A percentile compares a stretch with the other conserved stretches of the same genome.
phyloP scores from a whole-genome alignment of 2,113 vertebrate species.

The Notarius quadriscutis region DNA sequence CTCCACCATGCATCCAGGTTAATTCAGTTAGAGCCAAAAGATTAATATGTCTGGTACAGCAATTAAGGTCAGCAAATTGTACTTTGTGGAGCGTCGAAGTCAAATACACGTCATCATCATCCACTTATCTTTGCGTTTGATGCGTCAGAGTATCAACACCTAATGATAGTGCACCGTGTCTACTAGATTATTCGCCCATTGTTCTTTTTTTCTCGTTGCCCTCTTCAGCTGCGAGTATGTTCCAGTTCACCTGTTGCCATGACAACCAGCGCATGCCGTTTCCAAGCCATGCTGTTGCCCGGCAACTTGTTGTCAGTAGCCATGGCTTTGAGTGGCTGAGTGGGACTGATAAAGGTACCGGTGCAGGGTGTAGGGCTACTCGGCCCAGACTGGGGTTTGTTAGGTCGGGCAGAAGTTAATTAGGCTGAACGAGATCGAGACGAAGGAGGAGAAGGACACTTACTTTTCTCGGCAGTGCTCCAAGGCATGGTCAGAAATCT shows the following conservation, averaged over 20 bases:
- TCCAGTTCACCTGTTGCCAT: conserved; percentile 48
- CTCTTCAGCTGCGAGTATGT: conserved; percentile 14
- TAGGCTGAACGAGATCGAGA: neutral
- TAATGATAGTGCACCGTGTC: neutral
- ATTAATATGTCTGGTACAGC: neutral
- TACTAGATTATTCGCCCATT: neutral
- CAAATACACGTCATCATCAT: neutral
- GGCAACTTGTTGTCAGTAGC: conserved; percentile 59
- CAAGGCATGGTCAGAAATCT: conserved; percentile 76
- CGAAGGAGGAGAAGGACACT: neutral
- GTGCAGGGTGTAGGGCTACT: neutral
- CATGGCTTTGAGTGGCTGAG: neutral
- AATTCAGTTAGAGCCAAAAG: neutral
- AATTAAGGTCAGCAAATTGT: neutral
- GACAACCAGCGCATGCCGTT: conserved; percentile 44
- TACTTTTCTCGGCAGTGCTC: conserved; percentile 75
- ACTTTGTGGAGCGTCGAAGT: neutral
- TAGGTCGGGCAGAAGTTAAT: conserved; percentile 35
- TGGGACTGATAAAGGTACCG: neutral
- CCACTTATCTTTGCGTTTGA: neutral
- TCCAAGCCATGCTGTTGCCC: conserved; percentile 62
- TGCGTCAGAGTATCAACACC: neutral
- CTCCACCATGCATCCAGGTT: neutral
- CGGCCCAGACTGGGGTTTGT: conserved; percentile 22
- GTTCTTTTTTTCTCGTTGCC: neutral